A percentile compares a stretch with the other conserved stretches of the same genome.
phyloP scores from a whole-genome alignment of 2,113 vertebrate species.

The Casuarius casuarius region DNA sequence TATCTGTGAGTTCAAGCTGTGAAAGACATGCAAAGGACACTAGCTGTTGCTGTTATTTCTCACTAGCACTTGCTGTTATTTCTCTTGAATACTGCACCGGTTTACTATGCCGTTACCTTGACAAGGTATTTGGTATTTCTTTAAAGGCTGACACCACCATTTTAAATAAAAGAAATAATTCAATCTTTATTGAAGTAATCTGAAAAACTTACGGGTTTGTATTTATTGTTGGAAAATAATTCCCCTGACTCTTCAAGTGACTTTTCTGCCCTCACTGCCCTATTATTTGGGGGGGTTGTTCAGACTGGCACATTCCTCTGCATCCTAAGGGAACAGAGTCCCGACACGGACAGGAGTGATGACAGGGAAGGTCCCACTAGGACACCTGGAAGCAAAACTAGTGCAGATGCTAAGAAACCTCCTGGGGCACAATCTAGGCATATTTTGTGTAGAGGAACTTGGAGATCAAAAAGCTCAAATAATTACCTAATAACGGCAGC shows the following conservation, averaged over 20 bases:
- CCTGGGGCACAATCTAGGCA: background rate
- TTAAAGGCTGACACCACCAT: too few species aligned
- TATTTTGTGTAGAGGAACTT: background rate
- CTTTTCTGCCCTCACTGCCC: too few species aligned
- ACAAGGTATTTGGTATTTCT: background rate
- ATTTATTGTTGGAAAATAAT: background rate
- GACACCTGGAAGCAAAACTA: background rate
- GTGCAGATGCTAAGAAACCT: background rate
- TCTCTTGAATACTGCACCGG: background rate
- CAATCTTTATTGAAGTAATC: background rate
- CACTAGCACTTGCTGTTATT: background rate
- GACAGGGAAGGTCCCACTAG: background rate
- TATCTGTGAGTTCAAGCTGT: background rate
- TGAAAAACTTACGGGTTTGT: background rate
- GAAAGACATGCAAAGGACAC: background rate
- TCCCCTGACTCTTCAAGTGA: accelerated
- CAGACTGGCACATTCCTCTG: background rate
- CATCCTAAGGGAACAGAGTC: background rate
- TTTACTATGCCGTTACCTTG: background rate
- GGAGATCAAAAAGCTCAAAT: background rate
- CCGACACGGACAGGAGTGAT: accelerated
- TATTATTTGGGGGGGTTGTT: background rate
- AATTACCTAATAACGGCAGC: background rate
- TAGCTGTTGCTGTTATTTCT: background rate
- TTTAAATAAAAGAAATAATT: background rate